Evolutionary conservation across 2,113 vertebrate genomes (phyloP), one percentile per base, ranked within the genome.

Genomic region (Cynoglossus semilaevis): DNA sequence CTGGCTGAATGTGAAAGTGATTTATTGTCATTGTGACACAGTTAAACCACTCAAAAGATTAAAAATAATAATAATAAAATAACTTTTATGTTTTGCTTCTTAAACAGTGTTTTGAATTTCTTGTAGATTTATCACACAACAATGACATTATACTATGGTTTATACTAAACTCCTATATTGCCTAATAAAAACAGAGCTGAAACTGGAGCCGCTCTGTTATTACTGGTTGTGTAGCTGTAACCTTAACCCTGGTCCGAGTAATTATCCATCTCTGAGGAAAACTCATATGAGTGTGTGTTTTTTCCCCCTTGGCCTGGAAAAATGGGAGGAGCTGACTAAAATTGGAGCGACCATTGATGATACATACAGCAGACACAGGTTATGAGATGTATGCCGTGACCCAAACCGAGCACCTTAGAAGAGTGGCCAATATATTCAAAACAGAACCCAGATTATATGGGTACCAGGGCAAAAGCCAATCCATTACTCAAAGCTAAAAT

Each of bases 401-500:
- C 79, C 57, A 73, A 79, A 78, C 58, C 56, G 7, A 77, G 68
- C 51, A 71, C 71, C 73, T 78, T 49, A 72, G 72, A 81, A 79
- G 54, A 41, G 53, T 58, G 52, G 71, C 80, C 78, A 76, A 63
- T 77, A 57, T 81, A 74, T 79, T 84, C 76, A 86, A 77, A 85
- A 80, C 74, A 82, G 51, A 54, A 41, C 70, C 72, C 67, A 51
- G 71, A 72, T 69, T 63, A 81, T 77, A 76, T 74, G 79, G 78
- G 81, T 63, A 49, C 77, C 73, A 79, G 74, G 77, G 70, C 73
- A 79, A 69, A 75, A 72, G 80, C 79, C 71, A 69, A 79, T 70
- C 77, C 79, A 79, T 87, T 85, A 86, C 79, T 70, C 81, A 68
- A 70, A 70, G 60, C 53, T 71, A 51, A 83, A 87, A 88, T 88